These are phyloP conservation scores for Heterodera schachtii DNA, from an alignment of 1,140 invertebrate species.

Conservation along the genomic window DNA sequence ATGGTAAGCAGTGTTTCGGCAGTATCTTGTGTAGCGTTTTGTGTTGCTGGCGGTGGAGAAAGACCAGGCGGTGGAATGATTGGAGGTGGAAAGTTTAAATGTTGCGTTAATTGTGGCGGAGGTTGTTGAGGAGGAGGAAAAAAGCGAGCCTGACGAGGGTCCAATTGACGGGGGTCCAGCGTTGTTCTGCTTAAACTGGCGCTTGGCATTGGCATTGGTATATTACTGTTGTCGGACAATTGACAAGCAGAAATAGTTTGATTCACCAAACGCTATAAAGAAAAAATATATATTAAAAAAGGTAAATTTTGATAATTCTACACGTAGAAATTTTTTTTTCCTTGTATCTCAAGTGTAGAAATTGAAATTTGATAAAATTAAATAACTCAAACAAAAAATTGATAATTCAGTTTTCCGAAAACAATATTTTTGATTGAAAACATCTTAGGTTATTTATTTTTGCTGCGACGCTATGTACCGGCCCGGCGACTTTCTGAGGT, in stretches of 20 bases:
- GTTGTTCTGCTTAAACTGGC: background rate
- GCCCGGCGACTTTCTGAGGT: no score
- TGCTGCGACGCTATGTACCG: no score
- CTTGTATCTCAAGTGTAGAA: no score
- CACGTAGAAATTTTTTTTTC: no score
- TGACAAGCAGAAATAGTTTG: background rate
- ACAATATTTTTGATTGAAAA: no score
- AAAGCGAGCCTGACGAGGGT: constrained; percentile 25
- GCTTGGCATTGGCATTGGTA: background rate
- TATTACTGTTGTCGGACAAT: background rate
- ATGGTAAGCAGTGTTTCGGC: background rate
- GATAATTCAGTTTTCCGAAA: no score
- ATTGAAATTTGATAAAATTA: no score
- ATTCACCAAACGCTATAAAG: constrained; percentile 19
- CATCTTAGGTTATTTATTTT: no score
- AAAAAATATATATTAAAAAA: background rate
- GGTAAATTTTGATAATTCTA: no score
- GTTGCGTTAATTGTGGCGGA: constrained; percentile 4
- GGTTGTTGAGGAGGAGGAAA: constrained; percentile 27
- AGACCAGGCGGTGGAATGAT: constrained; percentile 27
- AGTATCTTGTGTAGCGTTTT: background rate
- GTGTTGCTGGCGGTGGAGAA: constrained; percentile 26
- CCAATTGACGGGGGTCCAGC: constrained; percentile 8
- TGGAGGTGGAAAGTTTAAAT: constrained; percentile 19
- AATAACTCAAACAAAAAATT: no score